A percentile compares a stretch with the other conserved stretches of the same genome.
These are phyloP conservation scores for Phalacrocorax pelagicus DNA, from an alignment of 2,113 vertebrate genomes.

Conservation along the genomic window DNA sequence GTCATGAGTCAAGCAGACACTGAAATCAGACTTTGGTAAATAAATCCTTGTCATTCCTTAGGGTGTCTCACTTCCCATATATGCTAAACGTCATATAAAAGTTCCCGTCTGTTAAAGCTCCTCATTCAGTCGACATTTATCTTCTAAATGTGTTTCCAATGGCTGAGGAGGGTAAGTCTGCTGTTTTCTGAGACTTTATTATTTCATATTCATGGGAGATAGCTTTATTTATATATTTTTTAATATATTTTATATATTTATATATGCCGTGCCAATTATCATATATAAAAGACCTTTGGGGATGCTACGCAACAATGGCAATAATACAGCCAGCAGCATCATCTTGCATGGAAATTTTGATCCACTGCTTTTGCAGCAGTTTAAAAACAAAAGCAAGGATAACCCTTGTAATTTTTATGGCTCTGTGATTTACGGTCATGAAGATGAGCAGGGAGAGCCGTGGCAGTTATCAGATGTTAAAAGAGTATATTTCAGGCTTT, in stretches of 20 bases:
- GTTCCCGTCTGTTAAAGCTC: background rate
- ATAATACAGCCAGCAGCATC: rapidly evolving
- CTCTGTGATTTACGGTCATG: rapidly evolving
- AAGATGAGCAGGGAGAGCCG: background rate
- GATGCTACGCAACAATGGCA: background rate
- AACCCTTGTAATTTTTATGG: background rate
- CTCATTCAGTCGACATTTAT: background rate
- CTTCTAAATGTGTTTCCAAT: conserved; percentile 64
- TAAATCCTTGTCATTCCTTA: conserved; percentile 61
- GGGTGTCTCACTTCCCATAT: conserved; percentile 52
- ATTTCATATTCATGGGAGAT: rapidly evolving
- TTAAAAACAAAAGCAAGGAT: background rate
- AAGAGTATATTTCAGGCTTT: background rate
- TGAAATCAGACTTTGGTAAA: background rate
- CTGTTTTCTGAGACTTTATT: background rate
- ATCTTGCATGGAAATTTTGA: background rate
- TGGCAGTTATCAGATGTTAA: background rate
- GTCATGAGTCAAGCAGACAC: conserved; percentile 16
- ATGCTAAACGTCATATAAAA: background rate
- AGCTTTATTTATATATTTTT: too few species aligned
- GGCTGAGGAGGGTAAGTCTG: conserved; percentile 49
- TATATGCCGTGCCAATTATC: background rate
- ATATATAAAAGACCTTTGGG: background rate
- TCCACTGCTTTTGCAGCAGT: background rate
- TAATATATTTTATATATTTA: too few species aligned